Conservation (phyloP, 2,888 invertebrate species). For the Teleiodes luculella region DNA sequence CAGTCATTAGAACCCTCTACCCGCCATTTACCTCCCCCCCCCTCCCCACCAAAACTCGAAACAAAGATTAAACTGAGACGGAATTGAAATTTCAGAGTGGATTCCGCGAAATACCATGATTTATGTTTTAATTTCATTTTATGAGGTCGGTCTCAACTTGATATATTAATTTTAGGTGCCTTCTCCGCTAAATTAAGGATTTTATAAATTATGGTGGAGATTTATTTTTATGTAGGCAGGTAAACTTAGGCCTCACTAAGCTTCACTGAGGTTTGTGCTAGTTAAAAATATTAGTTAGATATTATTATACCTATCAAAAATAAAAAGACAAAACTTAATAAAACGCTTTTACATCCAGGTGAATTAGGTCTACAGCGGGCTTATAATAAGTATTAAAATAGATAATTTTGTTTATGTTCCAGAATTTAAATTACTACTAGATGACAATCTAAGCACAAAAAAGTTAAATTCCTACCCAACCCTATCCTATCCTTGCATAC, state of each 20-base stretch:
- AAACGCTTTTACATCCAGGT: no score
- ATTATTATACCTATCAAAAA: no score
- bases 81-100: conserved; percentile 17
- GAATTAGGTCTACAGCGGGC: no score
- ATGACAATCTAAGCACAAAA: no score
- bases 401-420: no score
- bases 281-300: no score
- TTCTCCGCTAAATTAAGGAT: background rate
- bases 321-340: no score
- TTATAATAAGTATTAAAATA: no score
- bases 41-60: conserved; percentile 18
- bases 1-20: conserved; percentile 40
- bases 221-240: background rate
- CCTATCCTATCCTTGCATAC: no score
- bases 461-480: no score
- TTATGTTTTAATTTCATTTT: conserved; percentile 20
- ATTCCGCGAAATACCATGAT: conserved; percentile 18
- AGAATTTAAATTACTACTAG: no score
- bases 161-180: conserved; percentile 18
- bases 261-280: no score
- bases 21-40: background rate
- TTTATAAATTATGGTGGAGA: background rate
- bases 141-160: conserved; percentile 13
- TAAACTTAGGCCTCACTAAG: background rate
- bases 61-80: conserved; percentile 23